Evolutionary conservation across 2,888 invertebrate species (phyloP).

Genomic region (Agriopis aurantiaria): DNA sequence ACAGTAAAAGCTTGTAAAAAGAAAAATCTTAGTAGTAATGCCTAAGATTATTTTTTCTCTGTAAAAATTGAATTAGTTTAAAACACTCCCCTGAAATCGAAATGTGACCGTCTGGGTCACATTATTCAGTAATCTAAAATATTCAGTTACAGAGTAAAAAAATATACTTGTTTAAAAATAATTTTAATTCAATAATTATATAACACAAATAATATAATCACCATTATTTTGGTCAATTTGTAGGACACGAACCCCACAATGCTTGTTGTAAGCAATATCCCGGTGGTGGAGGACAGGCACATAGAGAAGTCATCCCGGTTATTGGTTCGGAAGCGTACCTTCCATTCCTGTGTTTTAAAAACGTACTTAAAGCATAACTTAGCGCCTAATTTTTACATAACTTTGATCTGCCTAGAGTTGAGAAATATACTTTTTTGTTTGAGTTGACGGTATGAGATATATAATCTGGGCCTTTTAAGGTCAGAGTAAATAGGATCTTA

Average conservation of each 20-base stretch:
- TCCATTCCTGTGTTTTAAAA: constrained; percentile 62
- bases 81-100: background rate
- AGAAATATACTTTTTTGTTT: too few relatives aligned
- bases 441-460: too few relatives aligned
- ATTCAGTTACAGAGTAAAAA: background rate
- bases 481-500: too few relatives aligned
- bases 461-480: too few relatives aligned
- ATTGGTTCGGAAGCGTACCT: constrained; percentile 68
- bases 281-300: constrained; percentile 59
- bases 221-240: background rate
- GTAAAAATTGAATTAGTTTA: background rate
- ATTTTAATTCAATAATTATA: background rate
- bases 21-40: too few relatives aligned
- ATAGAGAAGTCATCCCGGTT: constrained; percentile 59
- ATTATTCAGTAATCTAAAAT: too few relatives aligned
- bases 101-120: too few relatives aligned
- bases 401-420: too few relatives aligned
- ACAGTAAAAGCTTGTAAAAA: too few relatives aligned
- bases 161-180: background rate
- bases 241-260: constrained; percentile 22
- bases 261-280: constrained; percentile 64
- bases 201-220: background rate
- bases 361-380: background rate
- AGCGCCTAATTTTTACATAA: too few relatives aligned
- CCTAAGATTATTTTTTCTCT: too few relatives aligned